Base-by-base conservation (phyloP, 2,113 vertebrate genomes). In the Ctenomys sociabilis region DNA sequence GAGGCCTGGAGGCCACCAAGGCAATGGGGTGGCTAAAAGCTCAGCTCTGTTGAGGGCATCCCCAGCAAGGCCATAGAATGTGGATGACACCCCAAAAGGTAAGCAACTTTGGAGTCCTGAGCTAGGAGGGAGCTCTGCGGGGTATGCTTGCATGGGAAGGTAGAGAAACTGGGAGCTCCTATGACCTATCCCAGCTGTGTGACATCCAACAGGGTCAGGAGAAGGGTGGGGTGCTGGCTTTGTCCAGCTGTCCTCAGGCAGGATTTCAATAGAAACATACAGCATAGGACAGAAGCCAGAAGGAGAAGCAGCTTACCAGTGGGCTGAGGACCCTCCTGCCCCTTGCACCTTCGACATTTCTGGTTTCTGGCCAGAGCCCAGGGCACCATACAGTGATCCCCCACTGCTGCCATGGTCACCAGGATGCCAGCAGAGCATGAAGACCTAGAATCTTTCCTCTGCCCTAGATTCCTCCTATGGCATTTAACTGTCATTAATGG, bases 261-360 rank as follows among this genome's bases (percentile, higher is more conserved):
- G 64, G n/a, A 85, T 43, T 87, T 95, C 82, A 75, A 88, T 85
- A 91, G 92, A 91, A 72, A 70, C 72, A 75, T 61, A 75, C 68
- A 81, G 83, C 24, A 87, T 70, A 49, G 52, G 59, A 92, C 32
- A 73, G 88, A 90, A 88, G 52, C 92, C 81, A 95, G 78, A 28
- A 91, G 68, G n/a, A 91, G 68, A 40, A 61, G 45, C 9, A 70
- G 35, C 64, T 57, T 43, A 28, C 35, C 63, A 57, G 92, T 5
- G 30, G 73, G 13, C 7, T 11, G 28, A 75, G 43, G 52, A 81
- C 40, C 52, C 28, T 3, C 13, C 7, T 40, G 35, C 7, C 22
- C n/a, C 21, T 17, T 22, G 8, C 30, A 35, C 28, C 77, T 32
- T 17, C 35, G 61, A 17, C 68, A 64, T 73, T 81, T 37, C 40